Base-by-base conservation (phyloP, 92 coral and sea anemone genomes). In the Isaurus tuberculatus region DNA sequence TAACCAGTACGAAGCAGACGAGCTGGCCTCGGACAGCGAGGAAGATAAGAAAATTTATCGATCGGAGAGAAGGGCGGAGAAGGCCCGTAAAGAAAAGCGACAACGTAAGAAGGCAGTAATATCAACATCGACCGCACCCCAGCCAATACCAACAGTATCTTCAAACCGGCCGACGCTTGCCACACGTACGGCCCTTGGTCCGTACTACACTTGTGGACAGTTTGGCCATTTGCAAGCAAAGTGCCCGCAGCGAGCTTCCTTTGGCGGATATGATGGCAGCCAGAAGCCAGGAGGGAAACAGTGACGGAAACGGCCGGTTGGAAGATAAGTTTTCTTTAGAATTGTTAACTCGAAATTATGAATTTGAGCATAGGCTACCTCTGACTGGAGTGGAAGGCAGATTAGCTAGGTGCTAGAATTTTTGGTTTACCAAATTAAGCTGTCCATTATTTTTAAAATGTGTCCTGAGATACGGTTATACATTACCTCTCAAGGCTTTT, bases 211-310 rank as follows among this genome's bases (percentile, higher is more conserved):
- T 40, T 70, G 75, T 42, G 75, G 58, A 40, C 57, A 40, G 57
- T 70, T 70, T 70, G 75, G 75, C 32, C 57, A 70, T 70, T 9
- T 70, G 75, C 75, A 70, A 70, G 75, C 33, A 42, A 40, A 70
- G 57, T 70, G 57, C 75, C 57, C 22, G 30, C 75, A 67, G 72
- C 28, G 72, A 33, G 72, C 72, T 67, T 67, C 46, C 72, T 67
- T 67, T 67, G 17, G 46, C 27, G 48, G 48, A 67, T 67, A 67
- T 67, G 72, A 67, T 67, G 44, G 72, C 72, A 67, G 46, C 72
- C 48, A 67, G 72, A 67, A 70, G 75, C 75, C 75, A 42, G 75
- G 75, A 70, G 75, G 58, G 75, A 70, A 37, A 70, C 75, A 70
- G 58, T 70, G 75, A 37, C 40, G 75, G 57, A 70, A 70, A 23